phyloP scores from a whole-genome alignment of 37 sponge, comb jelly and placozoan species.

The Beroe ovata region DNA sequence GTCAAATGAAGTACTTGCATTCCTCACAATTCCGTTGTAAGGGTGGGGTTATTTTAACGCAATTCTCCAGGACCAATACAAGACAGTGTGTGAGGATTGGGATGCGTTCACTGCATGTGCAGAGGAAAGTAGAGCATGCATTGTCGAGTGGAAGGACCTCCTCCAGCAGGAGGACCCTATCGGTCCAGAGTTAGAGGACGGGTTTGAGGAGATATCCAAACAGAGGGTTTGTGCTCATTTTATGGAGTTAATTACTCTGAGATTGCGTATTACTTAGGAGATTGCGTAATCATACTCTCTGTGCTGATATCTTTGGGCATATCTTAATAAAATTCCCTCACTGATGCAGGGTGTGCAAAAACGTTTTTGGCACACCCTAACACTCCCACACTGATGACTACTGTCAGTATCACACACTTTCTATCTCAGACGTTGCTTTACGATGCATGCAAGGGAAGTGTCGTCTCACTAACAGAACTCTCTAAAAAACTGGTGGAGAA shows the following conservation, averaged over 20 bases:
- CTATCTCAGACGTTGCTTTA: conserved; percentile 27
- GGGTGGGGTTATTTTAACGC: neutral
- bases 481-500: conserved; percentile 43
- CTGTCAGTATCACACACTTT: too few species aligned
- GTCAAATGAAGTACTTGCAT: too few species aligned
- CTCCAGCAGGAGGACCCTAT: conserved; percentile 59
- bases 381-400: too few species aligned
- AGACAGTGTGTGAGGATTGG: conserved; percentile 45
- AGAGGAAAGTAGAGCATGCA: conserved; percentile 28
- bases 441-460: conserved; percentile 51
- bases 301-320: too few species aligned
- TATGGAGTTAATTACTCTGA: too few species aligned
- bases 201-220: conserved; percentile 56
- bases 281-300: too few species aligned
- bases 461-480: neutral
- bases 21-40: too few species aligned
- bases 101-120: conserved; percentile 9
- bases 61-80: conserved; percentile 3
- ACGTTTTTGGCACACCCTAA: too few species aligned
- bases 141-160: conserved; percentile 27
- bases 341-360: too few species aligned
- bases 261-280: too few species aligned
- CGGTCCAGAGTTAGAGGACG: conserved; percentile 51
- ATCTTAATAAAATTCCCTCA: too few species aligned
- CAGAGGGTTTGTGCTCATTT: too few species aligned